Evolutionary conservation across 2,113 vertebrate species (phyloP).

Genomic region (Saimiri boliviensis): DNA sequence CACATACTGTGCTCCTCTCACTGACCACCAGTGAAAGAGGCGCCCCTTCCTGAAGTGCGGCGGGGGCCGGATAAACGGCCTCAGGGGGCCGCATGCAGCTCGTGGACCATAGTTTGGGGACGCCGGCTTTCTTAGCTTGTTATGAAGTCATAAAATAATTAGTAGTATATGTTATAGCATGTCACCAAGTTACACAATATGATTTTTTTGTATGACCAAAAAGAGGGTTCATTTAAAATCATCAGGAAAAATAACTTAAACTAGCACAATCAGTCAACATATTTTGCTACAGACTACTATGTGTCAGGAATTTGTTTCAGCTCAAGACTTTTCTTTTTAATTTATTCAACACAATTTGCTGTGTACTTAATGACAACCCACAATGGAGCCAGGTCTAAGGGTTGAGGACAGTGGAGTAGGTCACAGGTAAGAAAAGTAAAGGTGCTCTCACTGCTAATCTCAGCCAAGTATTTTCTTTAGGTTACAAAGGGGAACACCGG

Average conservation of each 20-base stretch:
- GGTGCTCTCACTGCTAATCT: neutral
- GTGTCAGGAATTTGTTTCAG: neutral
- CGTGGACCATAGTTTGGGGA: too few relatives aligned
- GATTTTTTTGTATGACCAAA: neutral
- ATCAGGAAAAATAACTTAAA: neutral
- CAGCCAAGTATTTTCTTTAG: neutral
- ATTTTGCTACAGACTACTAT: neutral
- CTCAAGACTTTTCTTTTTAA: constrained; percentile 15
- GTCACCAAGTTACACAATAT: neutral
- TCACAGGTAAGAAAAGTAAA: constrained; percentile 1
- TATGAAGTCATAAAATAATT: neutral
- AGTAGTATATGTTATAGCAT: neutral
- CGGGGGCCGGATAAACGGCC: too few relatives aligned
- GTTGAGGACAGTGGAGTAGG: neutral
- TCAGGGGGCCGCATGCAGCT: too few relatives aligned
- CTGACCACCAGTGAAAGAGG: too few relatives aligned
- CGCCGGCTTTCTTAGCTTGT: too few relatives aligned
- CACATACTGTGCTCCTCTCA: too few relatives aligned
- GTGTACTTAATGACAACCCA: neutral
- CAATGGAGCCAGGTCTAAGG: neutral
- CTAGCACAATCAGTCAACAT: neutral
- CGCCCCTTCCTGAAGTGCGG: too few relatives aligned
- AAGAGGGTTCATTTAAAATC: neutral
- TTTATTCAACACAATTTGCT: neutral
- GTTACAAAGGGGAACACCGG: neutral